Evolutionary conservation across 2,113 vertebrate genomes (phyloP).

Genomic region (Nicator chloris): DNA sequence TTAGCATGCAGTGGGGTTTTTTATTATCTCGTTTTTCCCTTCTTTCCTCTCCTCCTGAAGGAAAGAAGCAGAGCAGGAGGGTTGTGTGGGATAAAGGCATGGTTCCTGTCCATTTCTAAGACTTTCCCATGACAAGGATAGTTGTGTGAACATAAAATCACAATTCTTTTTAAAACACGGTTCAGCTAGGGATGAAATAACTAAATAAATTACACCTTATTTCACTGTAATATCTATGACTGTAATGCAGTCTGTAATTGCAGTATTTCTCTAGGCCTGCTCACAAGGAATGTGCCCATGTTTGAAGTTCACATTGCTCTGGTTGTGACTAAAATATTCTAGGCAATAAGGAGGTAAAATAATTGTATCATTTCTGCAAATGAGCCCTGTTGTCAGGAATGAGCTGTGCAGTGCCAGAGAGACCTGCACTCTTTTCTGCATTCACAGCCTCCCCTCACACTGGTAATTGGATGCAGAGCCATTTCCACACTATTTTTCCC

Average conservation of each 20-base stretch:
- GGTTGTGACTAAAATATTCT: neutral
- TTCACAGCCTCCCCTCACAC: neutral
- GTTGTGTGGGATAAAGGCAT: neutral
- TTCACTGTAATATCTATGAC: neutral
- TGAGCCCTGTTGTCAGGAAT: neutral
- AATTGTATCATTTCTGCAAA: neutral
- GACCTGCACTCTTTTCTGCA: neutral
- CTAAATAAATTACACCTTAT: neutral
- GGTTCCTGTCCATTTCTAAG: neutral
- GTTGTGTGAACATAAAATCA: neutral
- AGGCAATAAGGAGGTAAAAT: neutral
- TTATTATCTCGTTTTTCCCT: neutral
- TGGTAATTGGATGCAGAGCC: neutral
- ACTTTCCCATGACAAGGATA: neutral
- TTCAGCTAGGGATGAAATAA: neutral
- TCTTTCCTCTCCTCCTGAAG: neutral
- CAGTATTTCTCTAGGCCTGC: neutral
- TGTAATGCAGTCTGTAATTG: neutral
- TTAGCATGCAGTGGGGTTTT: fast-evolving
- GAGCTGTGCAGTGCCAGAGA: neutral
- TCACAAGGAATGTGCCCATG: neutral
- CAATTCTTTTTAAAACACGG: neutral
- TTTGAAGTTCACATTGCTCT: neutral
- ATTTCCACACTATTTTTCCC: neutral
- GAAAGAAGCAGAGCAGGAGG: neutral